These are phyloP conservation scores for Callitettix versicolor DNA, from an alignment of 1,140 invertebrate genomes.

Conservation along the genomic window DNA sequence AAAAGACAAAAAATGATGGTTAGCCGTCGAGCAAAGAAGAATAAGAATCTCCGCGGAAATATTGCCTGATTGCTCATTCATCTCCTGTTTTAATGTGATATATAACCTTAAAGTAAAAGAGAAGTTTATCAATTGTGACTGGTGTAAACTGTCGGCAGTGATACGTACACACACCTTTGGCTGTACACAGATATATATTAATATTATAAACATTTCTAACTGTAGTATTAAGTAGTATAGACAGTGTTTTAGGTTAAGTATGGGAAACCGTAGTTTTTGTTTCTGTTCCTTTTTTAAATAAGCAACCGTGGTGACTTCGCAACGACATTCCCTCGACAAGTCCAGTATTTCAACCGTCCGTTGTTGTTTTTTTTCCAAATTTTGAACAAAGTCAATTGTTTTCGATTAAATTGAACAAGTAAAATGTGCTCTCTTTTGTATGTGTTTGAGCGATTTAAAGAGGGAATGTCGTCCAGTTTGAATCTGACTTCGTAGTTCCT, in stretches of 20 bases:
- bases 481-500: too few species aligned
- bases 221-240: slow-evolving; percentile 15
- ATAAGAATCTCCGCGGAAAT: slow-evolving; percentile 2
- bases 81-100: slow-evolving; percentile 23
- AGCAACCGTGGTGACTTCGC: neutral
- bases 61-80: slow-evolving; percentile 23
- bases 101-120: neutral
- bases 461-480: neutral
- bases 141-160: slow-evolving; percentile 18
- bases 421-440: too few species aligned
- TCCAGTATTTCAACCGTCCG: neutral
- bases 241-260: slow-evolving; percentile 17
- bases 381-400: too few species aligned
- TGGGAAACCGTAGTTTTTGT: slow-evolving; percentile 10
- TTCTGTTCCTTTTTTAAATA: slow-evolving; percentile 3
- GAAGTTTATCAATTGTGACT: neutral
- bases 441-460: neutral
- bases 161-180: slow-evolving; percentile 24
- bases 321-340: neutral
- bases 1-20: neutral
- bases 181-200: slow-evolving; percentile 19
- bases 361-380: neutral
- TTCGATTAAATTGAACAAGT: too few species aligned
- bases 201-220: slow-evolving; percentile 20
- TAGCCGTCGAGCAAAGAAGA: too few species aligned